phyloP scores from a whole-genome alignment of 2,888 invertebrate species.

The Hypolimnas misippus region DNA sequence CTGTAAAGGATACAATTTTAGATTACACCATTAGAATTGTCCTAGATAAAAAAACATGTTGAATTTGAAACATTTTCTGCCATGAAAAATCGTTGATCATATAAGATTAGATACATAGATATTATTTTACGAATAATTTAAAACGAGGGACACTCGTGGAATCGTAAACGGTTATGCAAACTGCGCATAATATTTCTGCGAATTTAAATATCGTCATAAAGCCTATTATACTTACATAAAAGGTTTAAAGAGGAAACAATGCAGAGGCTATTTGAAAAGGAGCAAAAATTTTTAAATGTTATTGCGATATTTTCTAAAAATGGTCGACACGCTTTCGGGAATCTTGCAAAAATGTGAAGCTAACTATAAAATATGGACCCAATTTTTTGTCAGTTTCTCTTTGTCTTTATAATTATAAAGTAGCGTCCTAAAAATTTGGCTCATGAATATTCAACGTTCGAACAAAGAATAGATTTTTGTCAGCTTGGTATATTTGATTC shows the following conservation, averaged over 20 bases:
- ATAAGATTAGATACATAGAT: no score
- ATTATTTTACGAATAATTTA: not conserved
- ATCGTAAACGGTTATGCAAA: conserved; percentile 65
- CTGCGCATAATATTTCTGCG: conserved; percentile 61
- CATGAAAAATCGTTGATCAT: no score
- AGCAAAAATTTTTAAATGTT: conserved; percentile 50
- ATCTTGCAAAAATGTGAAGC: conserved; percentile 56
- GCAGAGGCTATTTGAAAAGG: conserved; percentile 51
- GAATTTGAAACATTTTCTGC: no score
- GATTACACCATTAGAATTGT: no score
- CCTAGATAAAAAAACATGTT: no score
- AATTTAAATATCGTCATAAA: conserved; percentile 71
- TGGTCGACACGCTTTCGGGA: conserved; percentile 52
- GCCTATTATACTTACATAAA: conserved; percentile 61
- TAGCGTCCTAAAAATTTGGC: conserved; percentile 46
- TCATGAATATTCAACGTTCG: conserved; percentile 27
- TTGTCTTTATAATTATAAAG: conserved; percentile 53
- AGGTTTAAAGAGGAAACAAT: conserved; percentile 53
- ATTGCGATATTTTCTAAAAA: conserved; percentile 56
- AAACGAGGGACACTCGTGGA: conserved; percentile 15
- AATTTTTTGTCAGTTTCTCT: conserved; percentile 54
- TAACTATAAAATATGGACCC: conserved; percentile 52
- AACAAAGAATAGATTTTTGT: conserved; percentile 24
- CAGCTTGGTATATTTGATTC: conserved; percentile 11
- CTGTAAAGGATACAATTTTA: no score